These are phyloP conservation scores for Ochlodes sylvanus DNA, from an alignment of 2,888 invertebrate species.

Conservation along the genomic window DNA sequence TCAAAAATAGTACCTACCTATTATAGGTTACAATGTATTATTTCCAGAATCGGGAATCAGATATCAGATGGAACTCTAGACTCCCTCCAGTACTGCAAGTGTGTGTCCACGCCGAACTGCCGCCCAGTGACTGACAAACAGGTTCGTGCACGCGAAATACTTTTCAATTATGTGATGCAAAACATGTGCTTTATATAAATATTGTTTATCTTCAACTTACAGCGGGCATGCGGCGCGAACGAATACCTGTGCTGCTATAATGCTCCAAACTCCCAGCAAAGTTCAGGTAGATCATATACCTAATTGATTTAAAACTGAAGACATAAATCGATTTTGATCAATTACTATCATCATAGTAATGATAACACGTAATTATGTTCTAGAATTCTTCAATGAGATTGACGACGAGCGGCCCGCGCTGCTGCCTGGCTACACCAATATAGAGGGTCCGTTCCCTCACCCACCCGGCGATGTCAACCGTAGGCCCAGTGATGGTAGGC, in stretches of 20 bases:
- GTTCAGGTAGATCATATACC: constrained; percentile 53
- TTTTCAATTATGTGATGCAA: too few relatives aligned
- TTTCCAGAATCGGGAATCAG: constrained; percentile 2
- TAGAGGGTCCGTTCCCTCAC: constrained; percentile 54
- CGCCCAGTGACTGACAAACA: constrained; percentile 54
- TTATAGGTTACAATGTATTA: constrained; percentile 19
- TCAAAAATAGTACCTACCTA: too few relatives aligned
- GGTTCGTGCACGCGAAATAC: constrained; percentile 47
- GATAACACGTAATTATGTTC: neutral
- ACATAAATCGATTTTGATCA: too few relatives aligned
- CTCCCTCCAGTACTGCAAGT: constrained; percentile 68
- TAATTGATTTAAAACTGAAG: too few relatives aligned
- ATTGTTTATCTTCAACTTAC: constrained; percentile 46
- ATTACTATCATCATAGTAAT: neutral
- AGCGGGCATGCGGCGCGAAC: constrained; percentile 87
- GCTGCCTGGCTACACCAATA: constrained; percentile 55
- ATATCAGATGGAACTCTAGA: constrained; percentile 63
- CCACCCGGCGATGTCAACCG: constrained; percentile 43
- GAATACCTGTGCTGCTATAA: constrained; percentile 88
- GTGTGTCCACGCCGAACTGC: constrained; percentile 62
- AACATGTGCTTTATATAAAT: too few relatives aligned
- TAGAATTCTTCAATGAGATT: constrained; percentile 73
- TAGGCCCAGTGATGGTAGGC: constrained; percentile 29
- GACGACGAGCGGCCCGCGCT: constrained; percentile 66
- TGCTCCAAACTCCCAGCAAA: constrained; percentile 52